Evolutionary conservation across 1,140 invertebrate species (phyloP), one percentile per base, ranked within the genome.

Genomic region (Whitmania pigra): DNA sequence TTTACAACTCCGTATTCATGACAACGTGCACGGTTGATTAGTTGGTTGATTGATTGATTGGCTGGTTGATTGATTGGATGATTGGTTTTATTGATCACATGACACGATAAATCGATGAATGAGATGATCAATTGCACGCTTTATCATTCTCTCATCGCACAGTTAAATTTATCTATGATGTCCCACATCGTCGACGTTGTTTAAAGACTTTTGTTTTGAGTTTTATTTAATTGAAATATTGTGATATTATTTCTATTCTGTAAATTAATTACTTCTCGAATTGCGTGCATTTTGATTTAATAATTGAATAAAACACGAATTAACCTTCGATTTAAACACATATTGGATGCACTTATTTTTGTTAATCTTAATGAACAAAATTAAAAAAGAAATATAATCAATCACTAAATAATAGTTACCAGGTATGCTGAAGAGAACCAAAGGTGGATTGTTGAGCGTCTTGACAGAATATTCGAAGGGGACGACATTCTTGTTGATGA

Each of bases 21-120:
- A 25, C 31, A 11, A 43, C 31, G 49, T 69, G 68, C 31, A 69
- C 49, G 68, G 49, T 40, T 69, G 68, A 49, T 40, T 40, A 6
- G 49, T 20, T 69, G 40, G 6, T 2, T 69, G 68, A 69, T 40
- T 2, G 68, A 69, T 40, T 49, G 29, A 40, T 40, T 69, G 68
- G 43, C 11, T 69, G 4, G 49, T 40, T 69, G 68, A 69, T 40
- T 69, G 68, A 67, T 22, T 67, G 66, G 29, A 67, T 67, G 66
- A 13, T 22, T 67, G 66, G 13, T 22, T 57, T n/a, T 2, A 9
- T 57, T 36, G 43, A 49, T 49, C 3, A 49, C 43, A 13, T 49
- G 43, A 49, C 43, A 7, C 43, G 43, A 49, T 63, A 31, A 63
- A 63, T 63, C 22, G 29, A 7, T 17, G 57, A 63, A 63, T 63